These are phyloP conservation scores for Phortica magna DNA, from an alignment of 2,888 invertebrate species.

Conservation along the genomic window DNA sequence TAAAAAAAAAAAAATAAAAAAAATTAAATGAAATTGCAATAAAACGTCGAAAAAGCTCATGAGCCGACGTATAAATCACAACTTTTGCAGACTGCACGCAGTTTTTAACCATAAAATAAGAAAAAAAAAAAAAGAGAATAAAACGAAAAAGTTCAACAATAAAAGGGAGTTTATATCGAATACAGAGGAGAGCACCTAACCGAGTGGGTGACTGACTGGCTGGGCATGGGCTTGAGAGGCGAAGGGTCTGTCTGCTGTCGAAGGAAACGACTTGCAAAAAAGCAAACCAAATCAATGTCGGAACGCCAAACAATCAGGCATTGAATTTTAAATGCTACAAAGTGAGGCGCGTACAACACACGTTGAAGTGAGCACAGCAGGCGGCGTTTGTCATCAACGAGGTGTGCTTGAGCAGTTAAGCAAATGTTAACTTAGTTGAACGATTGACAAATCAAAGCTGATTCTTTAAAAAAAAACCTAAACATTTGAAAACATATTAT, in stretches of 20 bases:
- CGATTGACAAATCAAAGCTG: too few relatives aligned
- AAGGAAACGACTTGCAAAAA: conserved; percentile 6
- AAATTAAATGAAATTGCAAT: conserved; percentile 23
- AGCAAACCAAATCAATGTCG: conserved; percentile 26
- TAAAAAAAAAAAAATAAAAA: not conserved
- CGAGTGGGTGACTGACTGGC: not conserved
- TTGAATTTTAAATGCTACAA: conserved; percentile 34
- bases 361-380: not conserved
- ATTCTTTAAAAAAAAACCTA: too few relatives aligned
- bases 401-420: not conserved
- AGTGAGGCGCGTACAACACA: not conserved
- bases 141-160: not conserved
- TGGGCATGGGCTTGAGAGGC: not conserved
- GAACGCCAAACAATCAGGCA: conserved; percentile 29
- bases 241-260: not conserved
- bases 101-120: conserved; percentile 12
- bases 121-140: not conserved
- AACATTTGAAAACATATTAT: too few relatives aligned
- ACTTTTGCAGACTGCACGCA: conserved; percentile 40
- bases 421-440: not conserved
- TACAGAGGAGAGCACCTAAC: not conserved
- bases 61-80: conserved; percentile 37
- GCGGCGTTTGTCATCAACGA: not conserved
- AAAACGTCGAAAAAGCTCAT: conserved; percentile 17
- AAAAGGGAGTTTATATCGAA: not conserved